Evolutionary conservation across 2,113 vertebrate species (phyloP), one percentile per base, ranked within the genome.

Genomic region (Myotis yumanensis): DNA sequence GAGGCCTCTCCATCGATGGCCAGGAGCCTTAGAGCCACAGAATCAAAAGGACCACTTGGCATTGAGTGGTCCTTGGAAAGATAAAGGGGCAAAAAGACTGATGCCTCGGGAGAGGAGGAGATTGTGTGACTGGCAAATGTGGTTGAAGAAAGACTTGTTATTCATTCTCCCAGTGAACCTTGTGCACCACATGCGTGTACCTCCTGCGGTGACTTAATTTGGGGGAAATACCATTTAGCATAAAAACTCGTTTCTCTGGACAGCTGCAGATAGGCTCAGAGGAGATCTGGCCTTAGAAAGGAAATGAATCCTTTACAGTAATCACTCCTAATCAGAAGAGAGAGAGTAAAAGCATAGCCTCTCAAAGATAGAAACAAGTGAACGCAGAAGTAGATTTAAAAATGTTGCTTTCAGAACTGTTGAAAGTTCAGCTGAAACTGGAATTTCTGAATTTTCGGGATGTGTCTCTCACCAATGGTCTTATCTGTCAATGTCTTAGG

Each of bases 211-310:
- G 64, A 32, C 79, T 64, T 52, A 28, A 35, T 90, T 73, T 91
- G 17, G 43, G 46, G 30, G 16, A 46, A 75, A 83, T 90, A 12
- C 64, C 76, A 64, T 20, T 88, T 62, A 72, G 18, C 52, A 59
- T 72, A 76, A 84, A 85, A 95, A 91, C 20, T 37, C 37, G 15
- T 76, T 89, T 89, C n/a, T 93, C 77, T 81, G 62, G 46, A 46
- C 46, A 69, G 54, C 11, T 30, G 12, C 79, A 91, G n/a, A 48
- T 62, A 86, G 17, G 48, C 25, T 23, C 43, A 82, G 57, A 89
- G 57, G 35, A 94, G 51, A 92, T 59, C 37, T 59, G 81, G 46
- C 64, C 88, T 81, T 87, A 48, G 66, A 79, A 68, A 92, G 66
- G 71, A 86, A 95, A 68, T 77, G 16, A 28, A 32, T 37, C 52